A percentile compares a stretch with the other conserved stretches of the same genome.
These are phyloP conservation scores for Oreocharis arfaki DNA, from an alignment of 2,113 vertebrate species.

Conservation along the genomic window DNA sequence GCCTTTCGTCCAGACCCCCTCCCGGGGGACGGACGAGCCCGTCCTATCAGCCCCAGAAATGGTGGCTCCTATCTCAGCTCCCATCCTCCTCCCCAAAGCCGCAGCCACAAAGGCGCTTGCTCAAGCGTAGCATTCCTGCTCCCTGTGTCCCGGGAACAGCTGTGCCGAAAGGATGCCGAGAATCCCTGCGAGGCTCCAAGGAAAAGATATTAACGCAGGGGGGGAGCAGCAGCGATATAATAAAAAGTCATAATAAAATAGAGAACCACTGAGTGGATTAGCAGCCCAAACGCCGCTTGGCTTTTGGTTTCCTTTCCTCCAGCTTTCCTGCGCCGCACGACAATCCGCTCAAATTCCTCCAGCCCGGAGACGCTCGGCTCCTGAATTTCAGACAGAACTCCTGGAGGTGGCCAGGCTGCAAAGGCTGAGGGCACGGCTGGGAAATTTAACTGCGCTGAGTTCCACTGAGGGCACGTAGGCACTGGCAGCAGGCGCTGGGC, in stretches of 20 bases:
- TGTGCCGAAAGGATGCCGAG: slow-evolving; percentile 53
- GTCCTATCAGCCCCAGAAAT: not conserved
- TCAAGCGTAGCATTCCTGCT: slow-evolving; percentile 37
- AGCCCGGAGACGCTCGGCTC: not conserved
- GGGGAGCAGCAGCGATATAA: slow-evolving; percentile 42
- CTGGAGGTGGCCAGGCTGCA: not conserved
- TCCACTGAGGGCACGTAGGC: not conserved
- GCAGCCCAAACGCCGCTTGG: slow-evolving; percentile 63
- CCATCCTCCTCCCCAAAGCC: not conserved
- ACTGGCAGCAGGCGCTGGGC: accelerated
- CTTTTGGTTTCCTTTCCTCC: slow-evolving; percentile 51
- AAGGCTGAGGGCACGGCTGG: not conserved
- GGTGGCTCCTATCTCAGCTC: not conserved
- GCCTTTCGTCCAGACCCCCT: not conserved
- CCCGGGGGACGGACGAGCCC: not conserved
- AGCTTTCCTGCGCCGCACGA: not conserved
- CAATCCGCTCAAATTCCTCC: not conserved
- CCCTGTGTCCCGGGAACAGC: slow-evolving; percentile 40
- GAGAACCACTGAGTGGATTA: slow-evolving; percentile 28
- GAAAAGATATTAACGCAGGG: slow-evolving; percentile 60
- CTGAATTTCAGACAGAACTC: not conserved
- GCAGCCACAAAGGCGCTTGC: slow-evolving; percentile 24
- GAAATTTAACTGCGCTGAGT: not conserved
- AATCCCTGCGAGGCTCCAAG: slow-evolving; percentile 56
- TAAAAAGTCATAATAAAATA: slow-evolving; percentile 42